A percentile compares a stretch with the other conserved stretches of the same genome.
Evolutionary conservation across 2,888 invertebrate species (phyloP).

Genomic region (Nymphalis polychloros): DNA sequence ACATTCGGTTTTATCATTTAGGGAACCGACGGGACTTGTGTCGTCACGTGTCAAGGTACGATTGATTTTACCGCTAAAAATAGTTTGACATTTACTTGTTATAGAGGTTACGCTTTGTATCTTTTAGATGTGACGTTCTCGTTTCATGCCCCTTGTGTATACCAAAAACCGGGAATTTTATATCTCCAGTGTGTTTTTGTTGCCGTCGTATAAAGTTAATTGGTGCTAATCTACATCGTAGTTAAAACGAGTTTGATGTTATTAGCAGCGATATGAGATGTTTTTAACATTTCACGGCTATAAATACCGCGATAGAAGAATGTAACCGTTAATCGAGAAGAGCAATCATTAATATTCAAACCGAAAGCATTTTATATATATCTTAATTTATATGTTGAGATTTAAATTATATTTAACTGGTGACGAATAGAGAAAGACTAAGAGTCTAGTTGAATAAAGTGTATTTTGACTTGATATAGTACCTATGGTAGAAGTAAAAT

Average conservation of each 20-base stretch:
- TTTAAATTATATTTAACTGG: not conserved
- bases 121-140: conserved; percentile 3
- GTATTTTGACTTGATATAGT: too few relatives aligned
- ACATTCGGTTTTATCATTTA: conserved; percentile 15
- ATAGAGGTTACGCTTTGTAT: conserved; percentile 8
- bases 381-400: not conserved
- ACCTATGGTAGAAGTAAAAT: too few relatives aligned
- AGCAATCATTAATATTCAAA: conserved; percentile 6
- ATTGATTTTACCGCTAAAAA: conserved; percentile 17
- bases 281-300: conserved; percentile 6
- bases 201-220: conserved; percentile 1
- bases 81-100: conserved; percentile 17
- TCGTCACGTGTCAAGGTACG: conserved; percentile 12
- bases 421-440: too few relatives aligned
- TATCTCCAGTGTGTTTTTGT: not conserved
- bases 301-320: conserved; percentile 3
- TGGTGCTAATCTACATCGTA: conserved; percentile 1
- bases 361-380: not conserved
- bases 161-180: conserved; percentile 1
- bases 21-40: conserved; percentile 16
- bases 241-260: not conserved
- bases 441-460: too few relatives aligned
- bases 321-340: conserved; percentile 3
- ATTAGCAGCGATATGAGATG: conserved; percentile 4
- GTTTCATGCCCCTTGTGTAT: conserved; percentile 1